These are phyloP conservation scores for Conistra vaccinii DNA, from an alignment of 2,888 invertebrate species.

Conservation along the genomic window DNA sequence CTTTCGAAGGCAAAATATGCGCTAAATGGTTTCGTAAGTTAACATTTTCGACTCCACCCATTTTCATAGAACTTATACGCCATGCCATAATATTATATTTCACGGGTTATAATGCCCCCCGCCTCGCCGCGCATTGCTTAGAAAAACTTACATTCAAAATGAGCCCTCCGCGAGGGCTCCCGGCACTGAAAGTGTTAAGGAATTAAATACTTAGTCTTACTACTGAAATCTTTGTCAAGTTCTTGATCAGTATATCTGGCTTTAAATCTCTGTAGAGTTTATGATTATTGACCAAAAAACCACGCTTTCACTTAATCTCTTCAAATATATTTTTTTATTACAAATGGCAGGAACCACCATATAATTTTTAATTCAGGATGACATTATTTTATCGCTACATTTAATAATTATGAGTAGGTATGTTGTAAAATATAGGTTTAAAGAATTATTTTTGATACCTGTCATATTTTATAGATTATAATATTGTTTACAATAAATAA, in stretches of 20 bases:
- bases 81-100: no score
- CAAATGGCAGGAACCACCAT: constrained; percentile 4
- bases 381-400: constrained; percentile 31
- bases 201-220: neutral
- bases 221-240: neutral
- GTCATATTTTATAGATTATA: constrained; percentile 67
- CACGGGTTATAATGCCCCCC: no score
- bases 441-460: constrained; percentile 50
- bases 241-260: neutral
- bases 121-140: no score
- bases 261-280: neutral
- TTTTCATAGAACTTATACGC: no score
- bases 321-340: neutral
- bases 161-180: no score
- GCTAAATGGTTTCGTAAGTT: no score
- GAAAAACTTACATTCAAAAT: no score
- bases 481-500: constrained; percentile 73
- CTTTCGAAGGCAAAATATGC: no score
- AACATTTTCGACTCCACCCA: no score
- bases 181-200: no score
- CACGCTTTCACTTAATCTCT: neutral
- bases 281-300: neutral
- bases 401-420: constrained; percentile 37
- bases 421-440: constrained; percentile 52
- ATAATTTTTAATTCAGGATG: constrained; percentile 25